Evolutionary conservation across 1,140 invertebrate species (phyloP).

Genomic region (Papilio xuthus): DNA sequence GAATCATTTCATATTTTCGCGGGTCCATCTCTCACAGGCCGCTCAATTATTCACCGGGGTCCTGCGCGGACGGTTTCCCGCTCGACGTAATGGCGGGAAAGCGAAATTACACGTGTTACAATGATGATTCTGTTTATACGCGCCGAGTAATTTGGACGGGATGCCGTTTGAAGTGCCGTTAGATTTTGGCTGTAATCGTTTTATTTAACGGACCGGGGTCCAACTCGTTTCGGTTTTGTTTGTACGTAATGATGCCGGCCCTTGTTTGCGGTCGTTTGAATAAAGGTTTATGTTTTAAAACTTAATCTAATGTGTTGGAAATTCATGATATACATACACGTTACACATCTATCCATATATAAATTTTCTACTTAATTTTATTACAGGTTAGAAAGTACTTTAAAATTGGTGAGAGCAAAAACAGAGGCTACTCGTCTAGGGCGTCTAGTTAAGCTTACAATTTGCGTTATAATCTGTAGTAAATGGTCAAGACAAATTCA

Average conservation of each 20-base stretch:
- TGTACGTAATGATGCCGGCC: slow-evolving; percentile 39
- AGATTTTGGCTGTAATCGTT: slow-evolving; percentile 70
- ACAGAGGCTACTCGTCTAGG: not conserved
- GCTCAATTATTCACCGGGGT: slow-evolving; percentile 75
- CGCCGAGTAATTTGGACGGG: slow-evolving; percentile 56
- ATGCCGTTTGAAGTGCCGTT: slow-evolving; percentile 66
- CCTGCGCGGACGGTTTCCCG: slow-evolving; percentile 50
- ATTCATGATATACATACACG: not conserved
- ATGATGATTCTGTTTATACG: slow-evolving; percentile 70
- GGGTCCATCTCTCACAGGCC: slow-evolving; percentile 63
- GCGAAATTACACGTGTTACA: slow-evolving; percentile 75
- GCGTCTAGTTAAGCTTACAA: not conserved
- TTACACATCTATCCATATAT: not conserved
- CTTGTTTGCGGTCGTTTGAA: slow-evolving; percentile 37
- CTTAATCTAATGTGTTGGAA: not conserved
- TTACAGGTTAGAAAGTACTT: not conserved
- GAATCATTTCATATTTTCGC: slow-evolving; percentile 77
- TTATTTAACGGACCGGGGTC: slow-evolving; percentile 56
- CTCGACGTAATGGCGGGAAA: slow-evolving; percentile 71
- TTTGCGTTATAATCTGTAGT: not conserved
- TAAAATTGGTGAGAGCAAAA: not conserved
- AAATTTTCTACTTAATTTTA: not conserved
- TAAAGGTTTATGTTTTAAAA: slow-evolving; percentile 29
- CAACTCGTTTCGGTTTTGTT: slow-evolving; percentile 46
- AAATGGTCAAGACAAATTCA: not conserved